Evolutionary conservation across 2,797 vertebrate species (phyloP).

Genomic region (Sebastolobus alascanus): DNA sequence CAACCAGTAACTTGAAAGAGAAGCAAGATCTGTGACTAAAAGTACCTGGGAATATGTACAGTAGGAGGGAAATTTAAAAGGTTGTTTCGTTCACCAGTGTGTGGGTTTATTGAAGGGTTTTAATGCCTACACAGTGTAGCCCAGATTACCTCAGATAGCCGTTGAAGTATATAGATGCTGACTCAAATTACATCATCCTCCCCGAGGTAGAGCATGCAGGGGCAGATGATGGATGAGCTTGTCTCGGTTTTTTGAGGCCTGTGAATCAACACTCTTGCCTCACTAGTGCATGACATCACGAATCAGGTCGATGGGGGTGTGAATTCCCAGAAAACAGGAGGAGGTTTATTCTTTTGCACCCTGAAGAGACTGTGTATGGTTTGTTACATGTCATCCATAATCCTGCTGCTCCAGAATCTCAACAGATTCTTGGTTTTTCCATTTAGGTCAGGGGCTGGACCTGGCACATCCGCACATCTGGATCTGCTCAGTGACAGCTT

Average conservation of each 20-base stretch:
- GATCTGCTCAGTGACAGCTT: conserved; percentile 37
- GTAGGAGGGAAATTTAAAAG: conserved; percentile 21
- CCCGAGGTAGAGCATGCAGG: conserved; percentile 2
- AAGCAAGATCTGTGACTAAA: conserved; percentile 19
- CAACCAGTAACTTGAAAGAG: conserved; percentile 4
- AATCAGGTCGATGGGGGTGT: conserved; percentile 9
- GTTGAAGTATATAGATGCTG: conserved; percentile 22
- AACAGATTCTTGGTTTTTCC: conserved; percentile 20
- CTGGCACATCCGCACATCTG: conserved; percentile 52
- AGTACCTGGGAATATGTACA: not conserved
- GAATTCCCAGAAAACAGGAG: conserved; percentile 29
- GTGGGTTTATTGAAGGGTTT: conserved; percentile 32
- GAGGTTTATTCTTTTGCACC: conserved; percentile 4
- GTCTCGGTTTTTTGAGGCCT: conserved; percentile 15
- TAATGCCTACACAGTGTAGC: conserved; percentile 19
- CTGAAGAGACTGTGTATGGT: conserved; percentile 17
- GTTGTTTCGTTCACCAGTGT: conserved; percentile 10
- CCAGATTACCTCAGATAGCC: conserved; percentile 13
- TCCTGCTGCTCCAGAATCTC: conserved; percentile 24
- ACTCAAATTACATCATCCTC: conserved; percentile 22
- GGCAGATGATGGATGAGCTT: conserved; percentile 41
- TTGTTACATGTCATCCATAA: conserved; percentile 41
- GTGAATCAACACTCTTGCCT: conserved; percentile 29
- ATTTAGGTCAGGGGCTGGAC: conserved; percentile 12
- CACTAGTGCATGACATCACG: not conserved